These are phyloP conservation scores for Paramormyrops hopkinsi DNA, from an alignment of 2,797 vertebrate genomes.

Conservation along the genomic window DNA sequence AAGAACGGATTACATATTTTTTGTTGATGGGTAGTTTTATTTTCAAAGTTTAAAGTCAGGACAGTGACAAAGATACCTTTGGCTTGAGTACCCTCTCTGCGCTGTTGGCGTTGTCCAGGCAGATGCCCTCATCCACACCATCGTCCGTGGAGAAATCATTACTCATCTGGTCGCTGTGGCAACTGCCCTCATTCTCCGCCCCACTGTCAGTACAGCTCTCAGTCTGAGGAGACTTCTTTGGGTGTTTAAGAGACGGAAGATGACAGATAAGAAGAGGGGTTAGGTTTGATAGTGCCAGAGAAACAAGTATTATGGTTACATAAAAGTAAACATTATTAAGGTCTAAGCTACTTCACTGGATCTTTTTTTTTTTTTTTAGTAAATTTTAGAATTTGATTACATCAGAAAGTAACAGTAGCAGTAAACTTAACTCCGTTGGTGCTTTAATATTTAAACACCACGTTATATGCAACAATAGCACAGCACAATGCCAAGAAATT, in stretches of 20 bases:
- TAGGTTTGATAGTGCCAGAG: background rate
- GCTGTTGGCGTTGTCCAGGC: slow-evolving; percentile 81
- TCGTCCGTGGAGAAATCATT: slow-evolving; percentile 98
- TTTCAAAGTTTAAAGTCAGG: background rate
- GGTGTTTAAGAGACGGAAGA: background rate
- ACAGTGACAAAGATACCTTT: slow-evolving; percentile 67
- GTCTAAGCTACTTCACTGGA: background rate
- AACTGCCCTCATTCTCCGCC: slow-evolving; percentile 98
- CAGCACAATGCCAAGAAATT: background rate
- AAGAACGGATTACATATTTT: background rate
- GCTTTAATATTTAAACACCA: background rate
- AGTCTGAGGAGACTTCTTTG: slow-evolving; percentile 94
- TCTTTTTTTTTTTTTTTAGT: background rate
- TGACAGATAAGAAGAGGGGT: background rate
- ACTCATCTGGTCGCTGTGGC: slow-evolving; percentile 99
- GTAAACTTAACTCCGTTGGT: background rate
- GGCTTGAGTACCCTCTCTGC: slow-evolving; percentile 84
- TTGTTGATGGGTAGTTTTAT: background rate
- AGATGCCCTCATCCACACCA: slow-evolving; percentile 94
- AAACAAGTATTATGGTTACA: background rate
- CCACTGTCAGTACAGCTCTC: slow-evolving; percentile 98
- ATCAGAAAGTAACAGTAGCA: background rate
- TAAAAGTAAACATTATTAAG: background rate
- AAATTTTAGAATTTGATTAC: background rate
- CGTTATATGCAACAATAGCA: background rate